Base-by-base conservation (phyloP, 2,113 vertebrate species). In the Clarias gariepinus region DNA sequence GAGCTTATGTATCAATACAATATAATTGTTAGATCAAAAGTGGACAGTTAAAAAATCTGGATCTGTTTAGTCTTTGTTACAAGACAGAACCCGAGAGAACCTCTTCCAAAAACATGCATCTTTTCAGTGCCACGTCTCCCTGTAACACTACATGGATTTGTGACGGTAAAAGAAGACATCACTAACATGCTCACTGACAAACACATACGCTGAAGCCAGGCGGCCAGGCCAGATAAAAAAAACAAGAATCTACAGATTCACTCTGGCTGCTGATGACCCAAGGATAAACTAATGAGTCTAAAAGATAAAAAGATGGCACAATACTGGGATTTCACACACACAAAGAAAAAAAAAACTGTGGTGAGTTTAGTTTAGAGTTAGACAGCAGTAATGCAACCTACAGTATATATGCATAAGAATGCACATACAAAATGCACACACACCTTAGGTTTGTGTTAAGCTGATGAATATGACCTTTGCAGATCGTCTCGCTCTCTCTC, bases 141-240 rank as follows among this genome's bases (percentile, higher is more conserved):
- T 41, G 3, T 36, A 58, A 23, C 18, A 79, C 33, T 2, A 0
- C 15, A 58, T 21, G 4, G 21, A 79, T 60, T 11, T 30, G 55
- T 79, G 77, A 30, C 28, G 18, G 58, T 5, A 60, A 3, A 53
- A 2, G 13, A 57, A 68, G 28, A 60, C 25, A 71, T 23, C 28
- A 71, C 15, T 36, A 1, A 8, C 3, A 30, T 33, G 41, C 21
- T n/a, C 11, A 69, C 30, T 69, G 9, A 52, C 71, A 58, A 47
- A 77, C 30, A 58, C 9, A 60, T 33, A 74, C 2, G 47, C 57
- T 66, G 61, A 78, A 83, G 18, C 69, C 81, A 87, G 86, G 78
- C 61, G 21, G 73, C 60, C 71, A 41, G 79, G 55, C 66, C 74
- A 86, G 86, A 88, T 85, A 84, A 90, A 90, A 86, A 71, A 80